Evolutionary conservation across 2,888 invertebrate genomes (phyloP), one percentile per base, ranked within the genome.

Genomic region (Reticulitermes lucifugus): DNA sequence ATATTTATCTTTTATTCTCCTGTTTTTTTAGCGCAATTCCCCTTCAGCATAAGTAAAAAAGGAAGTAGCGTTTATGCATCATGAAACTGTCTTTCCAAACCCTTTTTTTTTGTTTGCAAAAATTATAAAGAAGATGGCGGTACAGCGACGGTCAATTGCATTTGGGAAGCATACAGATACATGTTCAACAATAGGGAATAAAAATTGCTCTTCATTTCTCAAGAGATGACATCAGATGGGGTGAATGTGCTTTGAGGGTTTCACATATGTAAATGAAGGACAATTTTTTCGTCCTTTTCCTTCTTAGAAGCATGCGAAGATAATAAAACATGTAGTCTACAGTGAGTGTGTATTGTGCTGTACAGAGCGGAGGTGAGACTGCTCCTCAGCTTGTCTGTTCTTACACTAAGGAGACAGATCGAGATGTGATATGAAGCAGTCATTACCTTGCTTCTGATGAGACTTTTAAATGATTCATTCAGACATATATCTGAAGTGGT

Each of bases 131-230:
- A 79, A 79, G 22, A 79, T 79, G 79, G 55, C 55, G 14, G 79
- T 51, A 55, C 3, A 12, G 79, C 51, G 79, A 79, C 51, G 21
- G 55, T 79, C 25, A 71, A 70, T 41, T 65, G 65, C 65, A 65
- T n/a, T n/a, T 25, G 65, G n/a, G 73, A 73, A 41, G 29, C 29
- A 73, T 41, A 73, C 3, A 41, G 73, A 73, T 41, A 73, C 3
- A 41, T 14, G 21, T 41, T 73, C 73, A 73, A 83, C 55, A 79
- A 77, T 41, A 25, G 51, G 51, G 73, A 83, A 77, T 83, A 85
- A 86, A 85, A 86, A 85, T 85, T 77, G 85, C 85, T 81, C 80
- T 73, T 85, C 85, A 80, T 83, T 83, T 85, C 35, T 86, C 83
- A 86, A 29, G 73, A 51, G 75, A 75, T 75, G 83, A 83, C 59